phyloP scores from a whole-genome alignment of 1,140 invertebrate species.

The Drosophila varians region DNA sequence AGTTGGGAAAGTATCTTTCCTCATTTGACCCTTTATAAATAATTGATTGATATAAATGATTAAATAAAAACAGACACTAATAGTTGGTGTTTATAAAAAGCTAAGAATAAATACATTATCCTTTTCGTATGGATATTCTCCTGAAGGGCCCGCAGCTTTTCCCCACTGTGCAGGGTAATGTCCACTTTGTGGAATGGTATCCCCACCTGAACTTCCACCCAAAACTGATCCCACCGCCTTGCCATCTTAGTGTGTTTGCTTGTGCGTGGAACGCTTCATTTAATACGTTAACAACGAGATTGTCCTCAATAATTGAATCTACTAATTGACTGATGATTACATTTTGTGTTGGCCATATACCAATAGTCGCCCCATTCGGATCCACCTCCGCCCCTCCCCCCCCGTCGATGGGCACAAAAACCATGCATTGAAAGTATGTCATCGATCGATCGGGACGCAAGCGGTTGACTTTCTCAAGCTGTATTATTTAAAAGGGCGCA shows the following conservation, averaged over 20 bases:
- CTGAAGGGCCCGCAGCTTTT: neutral
- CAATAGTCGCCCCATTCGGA: slow-evolving; percentile 21
- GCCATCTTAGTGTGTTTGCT: slow-evolving; percentile 60
- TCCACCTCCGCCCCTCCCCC: neutral
- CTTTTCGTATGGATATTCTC: neutral
- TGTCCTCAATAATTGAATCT: slow-evolving; percentile 82
- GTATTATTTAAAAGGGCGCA: slow-evolving; percentile 64
- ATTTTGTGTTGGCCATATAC: slow-evolving; percentile 75
- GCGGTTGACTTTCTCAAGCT: slow-evolving; percentile 76
- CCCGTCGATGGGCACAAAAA: neutral
- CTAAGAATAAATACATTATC: neutral
- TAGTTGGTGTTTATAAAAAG: no score
- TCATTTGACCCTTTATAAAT: no score
- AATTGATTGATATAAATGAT: no score
- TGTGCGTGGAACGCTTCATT: slow-evolving; percentile 79
- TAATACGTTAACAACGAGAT: slow-evolving; percentile 83
- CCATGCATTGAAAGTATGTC: slow-evolving; percentile 63
- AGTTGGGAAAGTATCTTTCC: no score
- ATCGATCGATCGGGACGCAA: slow-evolving; percentile 66
- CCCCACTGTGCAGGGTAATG: slow-evolving; percentile 25
- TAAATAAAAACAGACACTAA: no score
- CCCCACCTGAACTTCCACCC: neutral
- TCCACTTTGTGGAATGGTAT: neutral
- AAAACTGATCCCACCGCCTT: slow-evolving; percentile 7
- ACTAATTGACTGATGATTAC: slow-evolving; percentile 82